Base-by-base conservation (phyloP, 1,140 invertebrate species). In the Xylocopa sonorina region DNA sequence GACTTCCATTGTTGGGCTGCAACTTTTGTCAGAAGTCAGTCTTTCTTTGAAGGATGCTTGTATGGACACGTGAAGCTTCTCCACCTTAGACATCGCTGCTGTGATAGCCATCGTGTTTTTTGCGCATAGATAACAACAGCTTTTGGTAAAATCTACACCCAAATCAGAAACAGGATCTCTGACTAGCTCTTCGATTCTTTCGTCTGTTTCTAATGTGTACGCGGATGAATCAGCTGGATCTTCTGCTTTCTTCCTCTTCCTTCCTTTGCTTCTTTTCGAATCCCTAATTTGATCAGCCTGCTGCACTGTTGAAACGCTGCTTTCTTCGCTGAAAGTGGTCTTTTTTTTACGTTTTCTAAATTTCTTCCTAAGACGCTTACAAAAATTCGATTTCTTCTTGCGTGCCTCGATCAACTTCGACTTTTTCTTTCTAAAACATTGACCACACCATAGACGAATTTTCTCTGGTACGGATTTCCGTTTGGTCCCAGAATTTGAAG, bases 121-220 rank as follows among this genome's bases (percentile, higher is more conserved):
- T 0, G 69, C 85, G 32, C 85, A 87, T 7, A 87, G n/a, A 32
- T 84, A 87, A 12, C 85, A 87, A 67, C 85, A 87, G n/a, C 16
- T 87, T 46, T 87, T 87, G 0, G 67, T 58, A 14, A 79, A 63
- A 58, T 87, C 57, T 34, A 38, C 24, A 9, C 29, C 51, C 1
- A 69, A 4, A 2, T 29, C 64, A 7, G 64, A 21, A 29, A 29
- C 7, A 1, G 6, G 10, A 24, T 67, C 27, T 10, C 51, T 4
- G n/a, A 46, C 1, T 5, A 18, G 1, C 48, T 48, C 14, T 9
- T 76, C 41, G 0, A 4, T 5, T 1, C 69, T 46, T 3, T 29
- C 27, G 6, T 34, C 14, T 3, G 29, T 14, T 7, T 7, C 14
- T 24, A 16, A 16, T 21, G 18, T n/a, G 9, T 53, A 62, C 58